Evolutionary conservation across 2,888 invertebrate genomes (phyloP).

Genomic region (Epirrita christyi): DNA sequence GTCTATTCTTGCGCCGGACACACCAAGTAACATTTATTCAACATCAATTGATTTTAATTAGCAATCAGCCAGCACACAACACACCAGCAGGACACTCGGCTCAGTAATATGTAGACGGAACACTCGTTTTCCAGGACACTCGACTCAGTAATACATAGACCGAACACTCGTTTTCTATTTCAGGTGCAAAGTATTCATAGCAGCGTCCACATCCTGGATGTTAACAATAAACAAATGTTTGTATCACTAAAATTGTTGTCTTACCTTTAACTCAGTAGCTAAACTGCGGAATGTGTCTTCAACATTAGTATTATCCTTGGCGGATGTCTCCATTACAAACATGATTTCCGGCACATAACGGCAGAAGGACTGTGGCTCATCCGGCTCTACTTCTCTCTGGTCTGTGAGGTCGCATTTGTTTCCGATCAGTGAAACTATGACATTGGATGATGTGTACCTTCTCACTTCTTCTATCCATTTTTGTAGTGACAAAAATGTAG

Average conservation of each 20-base stretch:
- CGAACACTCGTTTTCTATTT: too few species aligned
- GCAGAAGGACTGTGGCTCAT: constrained; percentile 94
- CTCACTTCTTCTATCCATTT: constrained; percentile 98
- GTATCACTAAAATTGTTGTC: neutral
- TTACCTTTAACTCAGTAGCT: constrained; percentile 93
- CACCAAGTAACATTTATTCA: too few species aligned
- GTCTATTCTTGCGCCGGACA: too few species aligned
- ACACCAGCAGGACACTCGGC: too few species aligned
- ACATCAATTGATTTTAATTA: too few species aligned
- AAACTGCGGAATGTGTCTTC: constrained; percentile 94
- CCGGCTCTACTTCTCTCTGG: constrained; percentile 92
- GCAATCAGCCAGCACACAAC: too few species aligned
- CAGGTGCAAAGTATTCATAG: too few species aligned
- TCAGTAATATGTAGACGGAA: too few species aligned
- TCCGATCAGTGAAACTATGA: constrained; percentile 95
- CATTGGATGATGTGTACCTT: constrained; percentile 96
- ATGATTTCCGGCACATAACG: constrained; percentile 94
- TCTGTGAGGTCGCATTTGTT: constrained; percentile 95
- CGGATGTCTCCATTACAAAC: constrained; percentile 94
- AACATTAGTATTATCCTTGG: constrained; percentile 95
- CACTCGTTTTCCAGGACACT: too few species aligned
- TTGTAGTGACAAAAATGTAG: constrained; percentile 95
- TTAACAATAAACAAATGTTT: too few species aligned
- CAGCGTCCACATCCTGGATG: neutral
- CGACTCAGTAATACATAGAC: too few species aligned